phyloP scores from a whole-genome alignment of 2,888 invertebrate genomes.

The Hanleya hanleyi region DNA sequence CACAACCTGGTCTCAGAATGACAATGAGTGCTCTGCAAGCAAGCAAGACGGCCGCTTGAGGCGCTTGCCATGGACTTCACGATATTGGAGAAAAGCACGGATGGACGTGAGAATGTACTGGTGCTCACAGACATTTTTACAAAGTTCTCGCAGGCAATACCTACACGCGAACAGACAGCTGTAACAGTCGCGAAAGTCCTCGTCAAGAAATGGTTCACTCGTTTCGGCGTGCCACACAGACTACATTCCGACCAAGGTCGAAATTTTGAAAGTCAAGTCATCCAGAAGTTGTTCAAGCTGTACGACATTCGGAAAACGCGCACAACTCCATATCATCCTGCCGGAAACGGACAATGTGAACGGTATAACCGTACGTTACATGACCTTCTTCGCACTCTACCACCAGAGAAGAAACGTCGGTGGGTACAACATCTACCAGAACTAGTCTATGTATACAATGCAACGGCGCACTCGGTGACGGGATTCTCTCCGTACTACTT shows the following conservation, averaged over 20 bases:
- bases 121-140: conserved; percentile 26
- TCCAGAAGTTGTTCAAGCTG: conserved; percentile 28
- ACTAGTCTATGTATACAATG: conserved; percentile 26
- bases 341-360: conserved; percentile 30
- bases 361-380: conserved; percentile 37
- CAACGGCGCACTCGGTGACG: conserved; percentile 19
- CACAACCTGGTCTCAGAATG: background rate
- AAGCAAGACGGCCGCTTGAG: conserved; percentile 6
- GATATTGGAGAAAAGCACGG: background rate
- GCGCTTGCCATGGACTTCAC: background rate
- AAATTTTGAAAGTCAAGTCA: conserved; percentile 15
- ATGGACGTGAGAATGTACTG: conserved; percentile 17
- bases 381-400: conserved; percentile 28
- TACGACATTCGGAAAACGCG: conserved; percentile 30
- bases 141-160: conserved; percentile 20
- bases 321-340: conserved; percentile 33
- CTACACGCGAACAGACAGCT: conserved; percentile 26
- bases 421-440: conserved; percentile 36
- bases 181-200: conserved; percentile 19
- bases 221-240: conserved; percentile 19
- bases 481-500: conserved; percentile 13
- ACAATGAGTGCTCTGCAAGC: background rate
- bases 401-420: conserved; percentile 29
- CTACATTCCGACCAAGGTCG: conserved; percentile 28
- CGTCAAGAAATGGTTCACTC: conserved; percentile 24